Conservation (phyloP, 2,888 invertebrate species). For the Hoplodrina blanda region DNA sequence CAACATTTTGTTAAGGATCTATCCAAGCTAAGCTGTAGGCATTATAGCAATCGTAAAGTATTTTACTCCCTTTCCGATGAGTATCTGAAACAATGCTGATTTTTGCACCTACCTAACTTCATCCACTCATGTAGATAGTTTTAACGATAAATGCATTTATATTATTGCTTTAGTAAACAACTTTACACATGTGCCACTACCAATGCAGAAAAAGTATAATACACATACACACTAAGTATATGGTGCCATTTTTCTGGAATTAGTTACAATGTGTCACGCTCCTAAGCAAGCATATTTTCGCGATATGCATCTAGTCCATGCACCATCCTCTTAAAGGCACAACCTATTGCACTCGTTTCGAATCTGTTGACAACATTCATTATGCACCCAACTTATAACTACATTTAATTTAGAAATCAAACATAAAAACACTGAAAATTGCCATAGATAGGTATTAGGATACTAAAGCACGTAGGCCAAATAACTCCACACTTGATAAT, state of each 20-base stretch:
- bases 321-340: slow-evolving; percentile 11
- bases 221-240: slow-evolving; percentile 16
- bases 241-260: slow-evolving; percentile 5
- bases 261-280: slow-evolving; percentile 19
- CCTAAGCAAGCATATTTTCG: slow-evolving; percentile 30
- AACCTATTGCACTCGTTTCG: slow-evolving; percentile 8
- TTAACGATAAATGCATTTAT: background rate
- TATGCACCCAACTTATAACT: slow-evolving; percentile 24
- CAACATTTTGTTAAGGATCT: slow-evolving; percentile 33
- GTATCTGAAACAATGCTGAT: slow-evolving; percentile 43
- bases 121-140: slow-evolving; percentile 11
- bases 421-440: background rate
- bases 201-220: slow-evolving; percentile 8
- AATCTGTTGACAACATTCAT: slow-evolving; percentile 40
- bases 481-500: slow-evolving; percentile 5
- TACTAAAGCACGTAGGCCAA: slow-evolving; percentile 18
- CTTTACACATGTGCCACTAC: slow-evolving; percentile 13
- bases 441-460: background rate
- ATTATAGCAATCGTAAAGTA: slow-evolving; percentile 5
- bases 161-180: background rate
- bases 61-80: slow-evolving; percentile 5
- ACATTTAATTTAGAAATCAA: background rate
- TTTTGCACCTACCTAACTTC: slow-evolving; percentile 30
- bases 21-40: slow-evolving; percentile 8
- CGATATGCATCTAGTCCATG: slow-evolving; percentile 33